Evolutionary conservation across 2,797 vertebrate species (phyloP).

Genomic region (Catamblyrhynchus diadema): DNA sequence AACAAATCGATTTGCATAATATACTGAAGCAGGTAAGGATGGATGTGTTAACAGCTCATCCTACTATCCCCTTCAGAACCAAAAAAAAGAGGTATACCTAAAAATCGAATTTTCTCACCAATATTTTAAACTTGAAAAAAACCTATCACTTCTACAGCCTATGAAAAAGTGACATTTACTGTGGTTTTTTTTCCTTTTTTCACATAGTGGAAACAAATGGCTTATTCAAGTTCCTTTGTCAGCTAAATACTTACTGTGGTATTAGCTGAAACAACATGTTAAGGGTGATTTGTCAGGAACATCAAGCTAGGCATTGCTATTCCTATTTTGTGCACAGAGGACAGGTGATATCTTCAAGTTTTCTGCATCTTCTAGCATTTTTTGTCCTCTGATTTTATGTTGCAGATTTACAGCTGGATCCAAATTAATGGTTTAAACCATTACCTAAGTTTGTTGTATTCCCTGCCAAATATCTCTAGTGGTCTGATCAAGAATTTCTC

Average conservation of each 20-base stretch:
- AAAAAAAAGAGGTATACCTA: background rate
- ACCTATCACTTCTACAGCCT: background rate
- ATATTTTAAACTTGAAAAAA: background rate
- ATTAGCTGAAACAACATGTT: background rate
- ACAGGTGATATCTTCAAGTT: background rate
- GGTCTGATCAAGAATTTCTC: background rate
- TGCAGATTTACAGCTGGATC: background rate
- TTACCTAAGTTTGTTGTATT: background rate
- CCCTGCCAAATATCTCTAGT: background rate
- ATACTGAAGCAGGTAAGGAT: background rate
- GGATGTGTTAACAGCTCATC: background rate
- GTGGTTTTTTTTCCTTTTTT: accelerated
- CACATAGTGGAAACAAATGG: background rate
- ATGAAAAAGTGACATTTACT: background rate
- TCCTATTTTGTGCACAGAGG: background rate
- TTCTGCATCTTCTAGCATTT: background rate
- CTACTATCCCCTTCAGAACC: background rate
- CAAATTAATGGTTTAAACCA: background rate
- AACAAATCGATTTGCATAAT: background rate
- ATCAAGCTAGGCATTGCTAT: background rate
- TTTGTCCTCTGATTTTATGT: background rate
- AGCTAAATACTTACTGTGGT: background rate
- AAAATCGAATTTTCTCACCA: background rate
- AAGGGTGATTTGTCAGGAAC: background rate
- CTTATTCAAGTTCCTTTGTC: background rate